These are phyloP conservation scores for Eristalinus sepulchralis DNA, from an alignment of 2,888 invertebrate genomes.

Conservation along the genomic window DNA sequence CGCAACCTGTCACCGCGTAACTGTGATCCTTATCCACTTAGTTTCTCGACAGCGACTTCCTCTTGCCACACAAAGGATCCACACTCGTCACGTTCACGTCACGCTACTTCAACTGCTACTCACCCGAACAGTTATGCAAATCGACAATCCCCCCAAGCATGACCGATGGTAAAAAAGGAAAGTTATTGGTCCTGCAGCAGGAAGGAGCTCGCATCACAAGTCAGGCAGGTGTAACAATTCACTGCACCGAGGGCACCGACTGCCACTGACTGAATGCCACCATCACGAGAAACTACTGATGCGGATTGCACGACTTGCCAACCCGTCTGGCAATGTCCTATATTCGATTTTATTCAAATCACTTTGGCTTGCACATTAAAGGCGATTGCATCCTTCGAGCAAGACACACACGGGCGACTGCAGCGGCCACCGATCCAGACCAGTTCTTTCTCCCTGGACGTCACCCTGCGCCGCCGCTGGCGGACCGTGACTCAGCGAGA, in stretches of 20 bases:
- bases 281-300: conserved; percentile 55
- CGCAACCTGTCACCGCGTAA: background rate
- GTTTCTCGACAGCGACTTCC: background rate
- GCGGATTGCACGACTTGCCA: conserved; percentile 55
- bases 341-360: conserved; percentile 69
- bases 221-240: conserved; percentile 67
- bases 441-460: conserved; percentile 28
- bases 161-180: conserved; percentile 47
- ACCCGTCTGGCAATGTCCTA: conserved; percentile 66
- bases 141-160: conserved; percentile 19
- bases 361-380: conserved; percentile 55
- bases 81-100: background rate
- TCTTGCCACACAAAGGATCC: conserved; percentile 2
- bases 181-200: conserved; percentile 60
- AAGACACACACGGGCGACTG: background rate
- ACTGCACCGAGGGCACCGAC: conserved; percentile 42
- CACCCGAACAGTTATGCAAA: conserved; percentile 33
- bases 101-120: background rate
- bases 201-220: conserved; percentile 34
- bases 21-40: background rate
- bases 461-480: background rate
- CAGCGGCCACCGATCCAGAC: conserved; percentile 13
- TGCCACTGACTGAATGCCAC: conserved; percentile 68
- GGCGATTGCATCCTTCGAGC: conserved; percentile 50
- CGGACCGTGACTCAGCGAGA: conserved; percentile 56